Base-by-base conservation (phyloP, 2,113 vertebrate genomes). In the Leucopternis melanops region DNA sequence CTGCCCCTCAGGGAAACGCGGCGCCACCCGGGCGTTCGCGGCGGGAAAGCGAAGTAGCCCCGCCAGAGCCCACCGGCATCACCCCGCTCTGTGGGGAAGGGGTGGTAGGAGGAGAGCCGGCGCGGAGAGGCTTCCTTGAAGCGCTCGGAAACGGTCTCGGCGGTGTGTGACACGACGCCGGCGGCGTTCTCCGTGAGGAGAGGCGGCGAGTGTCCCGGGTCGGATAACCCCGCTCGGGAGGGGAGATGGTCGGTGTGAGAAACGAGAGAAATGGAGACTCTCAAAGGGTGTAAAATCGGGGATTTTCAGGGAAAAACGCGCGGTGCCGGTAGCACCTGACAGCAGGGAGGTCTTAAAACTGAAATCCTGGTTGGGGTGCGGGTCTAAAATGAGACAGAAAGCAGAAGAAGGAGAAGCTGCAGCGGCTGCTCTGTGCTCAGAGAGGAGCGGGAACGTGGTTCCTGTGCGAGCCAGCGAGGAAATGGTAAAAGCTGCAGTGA, bases 361-460 rank as follows among this genome's bases (percentile, higher is more conserved):
- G 40, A 58, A 50, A 55, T 59, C 8, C 8, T 23, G 2, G 8
- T 18, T 50, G 44, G 32, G 44, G 5, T 47, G 25, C 2, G 10
- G 14, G 36, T 57, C 36, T 52, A 3, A 58, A 81, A 25, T 16
- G 54, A 73, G 26, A 9, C 23, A 6, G 63, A 42, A n/a, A 47
- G 52, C 13, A 55, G 34, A 36, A 20, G 15, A 11, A 32, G 8
- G 29, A 65, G 45, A n/a, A 50, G 57, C 23, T 63, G 61, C 69
- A 3, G 1, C 1, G 47, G 7, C 27, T 9, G 34, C n/a, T 14
- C 8, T 10, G 22, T 5, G 44, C 27, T 32, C 2, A 9, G 34
- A 20, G 42, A 49, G 47, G 44, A 67, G 38, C 38, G 3, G 88
- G 22, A 42, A 1, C 2, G 0, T 5, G 11, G 25, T 47, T 52